These are phyloP conservation scores for Nemapogon koenigi DNA, from an alignment of 2,888 invertebrate species.

Conservation along the genomic window DNA sequence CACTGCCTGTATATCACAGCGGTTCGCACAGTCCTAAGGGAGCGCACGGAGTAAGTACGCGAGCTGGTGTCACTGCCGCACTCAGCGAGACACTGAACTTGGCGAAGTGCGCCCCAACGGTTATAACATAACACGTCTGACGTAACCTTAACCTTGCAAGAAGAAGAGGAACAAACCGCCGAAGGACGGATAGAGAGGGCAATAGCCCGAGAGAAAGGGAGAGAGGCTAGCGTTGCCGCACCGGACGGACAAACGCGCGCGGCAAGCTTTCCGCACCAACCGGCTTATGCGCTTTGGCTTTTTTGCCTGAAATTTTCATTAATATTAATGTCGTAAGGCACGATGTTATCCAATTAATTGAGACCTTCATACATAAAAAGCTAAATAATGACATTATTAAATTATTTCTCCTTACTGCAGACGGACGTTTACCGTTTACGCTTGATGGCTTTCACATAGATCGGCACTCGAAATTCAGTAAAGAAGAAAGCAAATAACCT, in stretches of 20 bases:
- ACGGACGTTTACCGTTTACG: no score
- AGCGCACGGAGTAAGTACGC: constrained; percentile 39
- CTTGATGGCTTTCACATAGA: no score
- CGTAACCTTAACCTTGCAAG: constrained; percentile 67
- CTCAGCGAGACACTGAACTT: constrained; percentile 65
- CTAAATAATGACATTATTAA: no score
- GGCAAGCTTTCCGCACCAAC: constrained; percentile 18
- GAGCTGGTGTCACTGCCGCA: constrained; percentile 59
- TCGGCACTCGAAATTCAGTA: no score
- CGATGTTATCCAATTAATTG: constrained; percentile 5
- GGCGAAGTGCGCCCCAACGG: constrained; percentile 61
- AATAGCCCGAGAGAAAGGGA: constrained; percentile 59
- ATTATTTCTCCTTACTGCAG: no score
- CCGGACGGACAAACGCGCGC: constrained; percentile 19
- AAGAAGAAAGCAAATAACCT: no score
- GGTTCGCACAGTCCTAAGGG: constrained; percentile 40
- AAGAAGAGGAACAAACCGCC: constrained; percentile 61
- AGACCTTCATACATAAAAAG: no score
- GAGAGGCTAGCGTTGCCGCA: constrained; percentile 33
- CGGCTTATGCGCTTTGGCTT: constrained; percentile 2
- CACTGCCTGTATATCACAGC: constrained; percentile 60
- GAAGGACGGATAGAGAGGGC: constrained; percentile 64
- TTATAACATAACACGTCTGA: constrained; percentile 67
- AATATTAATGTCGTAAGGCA: constrained; percentile 4
- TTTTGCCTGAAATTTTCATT: neutral